These are phyloP conservation scores for Heliocidaris tuberculata DNA, from an alignment of 35 echinoderm and acorn worm genomes.

Conservation along the genomic window DNA sequence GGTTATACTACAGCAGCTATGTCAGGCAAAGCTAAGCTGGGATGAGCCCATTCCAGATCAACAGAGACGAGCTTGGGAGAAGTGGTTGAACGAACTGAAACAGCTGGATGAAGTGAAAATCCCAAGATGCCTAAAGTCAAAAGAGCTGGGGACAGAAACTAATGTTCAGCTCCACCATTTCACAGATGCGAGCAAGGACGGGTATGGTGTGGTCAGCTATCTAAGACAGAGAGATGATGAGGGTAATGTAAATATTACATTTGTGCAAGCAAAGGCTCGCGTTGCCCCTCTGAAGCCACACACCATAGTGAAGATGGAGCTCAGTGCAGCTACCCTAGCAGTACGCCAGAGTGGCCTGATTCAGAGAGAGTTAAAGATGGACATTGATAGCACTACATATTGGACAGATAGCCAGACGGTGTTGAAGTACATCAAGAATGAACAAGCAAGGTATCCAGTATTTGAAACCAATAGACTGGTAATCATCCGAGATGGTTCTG, in stretches of 20 bases:
- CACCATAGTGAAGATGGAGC: conserved; percentile 45
- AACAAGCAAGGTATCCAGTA: conserved; percentile 55
- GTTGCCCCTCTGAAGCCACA: conserved; percentile 54
- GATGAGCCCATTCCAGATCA: conserved; percentile 61
- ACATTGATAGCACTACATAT: conserved; percentile 37
- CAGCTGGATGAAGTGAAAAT: conserved; percentile 21
- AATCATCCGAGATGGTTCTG: conserved; percentile 57
- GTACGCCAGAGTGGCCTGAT: conserved; percentile 34
- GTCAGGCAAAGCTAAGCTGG: conserved; percentile 52
- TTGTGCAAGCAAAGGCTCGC: conserved; percentile 58
- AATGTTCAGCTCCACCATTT: conserved; percentile 53
- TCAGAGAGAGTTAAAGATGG: conserved; percentile 44
- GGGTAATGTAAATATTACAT: conserved; percentile 52
- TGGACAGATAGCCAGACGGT: conserved; percentile 84
- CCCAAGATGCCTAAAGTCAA: conserved; percentile 63
- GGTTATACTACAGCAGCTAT: conserved; percentile 63
- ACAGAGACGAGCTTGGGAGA: conserved; percentile 54
- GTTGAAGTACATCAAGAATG: conserved; percentile 62
- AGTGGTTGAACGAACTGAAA: conserved; percentile 32
- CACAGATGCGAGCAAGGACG: conserved; percentile 57
- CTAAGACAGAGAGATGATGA: conserved; percentile 41
- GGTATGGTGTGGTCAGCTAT: conserved; percentile 65
- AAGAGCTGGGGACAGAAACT: not conserved
- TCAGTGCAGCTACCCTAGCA: conserved; percentile 50
- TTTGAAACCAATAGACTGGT: conserved; percentile 54